Evolutionary conservation across 2,113 vertebrate genomes (phyloP), one percentile per base, ranked within the genome.

Genomic region (Ctenodactylus gundi): DNA sequence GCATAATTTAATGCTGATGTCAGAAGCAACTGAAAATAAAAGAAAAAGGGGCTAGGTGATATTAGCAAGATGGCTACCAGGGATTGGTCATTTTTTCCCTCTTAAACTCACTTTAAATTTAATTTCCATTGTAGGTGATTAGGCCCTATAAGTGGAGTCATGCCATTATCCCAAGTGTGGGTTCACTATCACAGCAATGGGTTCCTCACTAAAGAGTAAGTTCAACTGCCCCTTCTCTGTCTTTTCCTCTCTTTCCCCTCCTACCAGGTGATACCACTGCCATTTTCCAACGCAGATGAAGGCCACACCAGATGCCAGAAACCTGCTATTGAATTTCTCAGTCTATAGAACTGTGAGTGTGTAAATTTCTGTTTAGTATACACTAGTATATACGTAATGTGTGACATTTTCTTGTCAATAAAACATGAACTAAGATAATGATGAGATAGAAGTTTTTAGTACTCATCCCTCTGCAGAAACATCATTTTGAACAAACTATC

Each of bases 21-120:
- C 90, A 92, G 41, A 90, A 80, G 49, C 13, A 76, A 80, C 2
- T 62, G 57, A 67, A 77, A 76, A 83, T 95, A 70, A 18, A 83
- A 67, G 44, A 27, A 60, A 93, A 92, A 86, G 18, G 87, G 44
- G 4, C 27, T 29, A 82, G 44, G 34, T 25, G 41, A 39, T 49
- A 51, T 62, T 49, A 36, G 4, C 39, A 78, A 80, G 23, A 72
- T 13, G 20, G 9, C 1, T 34, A 4, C 39, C 25, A 5, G 46
- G 39, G n/a, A 62, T 64, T 75, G 5, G 39, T 31, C 73, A 18
- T 81, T 70, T 46, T 8, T 64, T 21, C 46, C 18, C 17, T 78
- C 6, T 27, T 46, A 73, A 73, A 36, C 18, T 65, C 36, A 46
- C 18, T 21, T 58, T 39, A 73, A 34, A 44, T 31, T 64, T 81